Conservation (phyloP, 2,888 invertebrate species). For the Ophion costatus region DNA sequence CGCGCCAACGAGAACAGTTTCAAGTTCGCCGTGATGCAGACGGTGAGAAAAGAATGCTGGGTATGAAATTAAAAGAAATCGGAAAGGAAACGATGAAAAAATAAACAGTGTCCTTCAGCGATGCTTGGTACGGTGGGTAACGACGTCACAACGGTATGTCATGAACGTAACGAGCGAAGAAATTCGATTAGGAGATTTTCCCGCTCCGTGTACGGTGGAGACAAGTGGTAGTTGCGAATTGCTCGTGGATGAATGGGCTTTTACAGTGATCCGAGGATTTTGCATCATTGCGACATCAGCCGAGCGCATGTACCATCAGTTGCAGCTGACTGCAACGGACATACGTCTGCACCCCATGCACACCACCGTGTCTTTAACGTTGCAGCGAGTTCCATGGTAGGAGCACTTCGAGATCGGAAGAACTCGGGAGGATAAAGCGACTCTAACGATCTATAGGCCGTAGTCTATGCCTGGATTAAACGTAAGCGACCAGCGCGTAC, state of each 20-base stretch:
- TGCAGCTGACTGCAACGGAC: slow-evolving; percentile 63
- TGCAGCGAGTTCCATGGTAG: slow-evolving; percentile 12
- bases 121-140: neutral
- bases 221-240: neutral
- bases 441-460: slow-evolving; percentile 5
- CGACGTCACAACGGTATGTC: neutral
- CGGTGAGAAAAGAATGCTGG: neutral
- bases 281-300: slow-evolving; percentile 40
- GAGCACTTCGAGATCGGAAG: slow-evolving; percentile 11
- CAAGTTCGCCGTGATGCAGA: neutral
- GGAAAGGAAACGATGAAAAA: neutral
- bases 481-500: slow-evolving; percentile 15
- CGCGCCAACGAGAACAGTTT: slow-evolving; percentile 1
- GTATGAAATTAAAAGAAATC: neutral
- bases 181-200: slow-evolving; percentile 24
- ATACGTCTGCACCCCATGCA: slow-evolving; percentile 36
- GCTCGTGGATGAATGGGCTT: slow-evolving; percentile 12
- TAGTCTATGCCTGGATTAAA: slow-evolving; percentile 21
- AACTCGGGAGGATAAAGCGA: slow-evolving; percentile 25
- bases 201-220: slow-evolving; percentile 1
- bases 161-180: neutral
- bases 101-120: neutral
- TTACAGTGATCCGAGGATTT: slow-evolving; percentile 40
- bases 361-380: neutral
- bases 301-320: slow-evolving; percentile 62